Evolutionary conservation across 2,113 vertebrate species (phyloP).

Genomic region (Etheostoma cragini): DNA sequence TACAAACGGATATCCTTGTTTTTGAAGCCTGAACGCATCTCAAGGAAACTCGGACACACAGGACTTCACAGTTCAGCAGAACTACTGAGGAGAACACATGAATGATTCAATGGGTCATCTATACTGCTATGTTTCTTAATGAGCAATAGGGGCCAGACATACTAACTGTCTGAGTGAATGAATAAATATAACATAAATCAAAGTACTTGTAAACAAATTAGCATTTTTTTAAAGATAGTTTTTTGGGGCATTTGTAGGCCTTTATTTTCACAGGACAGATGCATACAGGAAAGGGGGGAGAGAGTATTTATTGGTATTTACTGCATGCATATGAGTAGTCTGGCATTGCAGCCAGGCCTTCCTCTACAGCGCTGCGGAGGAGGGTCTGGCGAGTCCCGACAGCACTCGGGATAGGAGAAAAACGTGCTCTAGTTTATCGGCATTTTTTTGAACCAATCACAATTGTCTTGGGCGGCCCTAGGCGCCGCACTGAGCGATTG

Average conservation of each 20-base stretch:
- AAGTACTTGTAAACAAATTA: neutral
- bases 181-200: neutral
- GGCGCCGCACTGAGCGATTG: no score
- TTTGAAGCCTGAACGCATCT: conserved; percentile 2
- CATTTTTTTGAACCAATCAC: no score
- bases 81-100: neutral
- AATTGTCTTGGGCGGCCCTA: no score
- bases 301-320: neutral
- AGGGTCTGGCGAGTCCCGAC: no score
- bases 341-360: no score
- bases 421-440: no score
- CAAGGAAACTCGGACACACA: conserved; percentile 8
- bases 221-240: no score
- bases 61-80: conserved; percentile 3
- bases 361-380: no score
- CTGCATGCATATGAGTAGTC: neutral
- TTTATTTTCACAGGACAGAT: no score
- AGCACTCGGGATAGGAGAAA: no score
- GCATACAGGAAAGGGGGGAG: no score
- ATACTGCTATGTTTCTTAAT: neutral
- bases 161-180: neutral
- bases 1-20: neutral
- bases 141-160: conserved; percentile 4
- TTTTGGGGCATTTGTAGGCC: no score
- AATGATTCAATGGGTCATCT: conserved; percentile 32